Percentiles rank a stretch among this genome's conserved stretches.
Evolutionary conservation across 2,113 vertebrate genomes (phyloP).

Genomic region (Tichodroma muraria): DNA sequence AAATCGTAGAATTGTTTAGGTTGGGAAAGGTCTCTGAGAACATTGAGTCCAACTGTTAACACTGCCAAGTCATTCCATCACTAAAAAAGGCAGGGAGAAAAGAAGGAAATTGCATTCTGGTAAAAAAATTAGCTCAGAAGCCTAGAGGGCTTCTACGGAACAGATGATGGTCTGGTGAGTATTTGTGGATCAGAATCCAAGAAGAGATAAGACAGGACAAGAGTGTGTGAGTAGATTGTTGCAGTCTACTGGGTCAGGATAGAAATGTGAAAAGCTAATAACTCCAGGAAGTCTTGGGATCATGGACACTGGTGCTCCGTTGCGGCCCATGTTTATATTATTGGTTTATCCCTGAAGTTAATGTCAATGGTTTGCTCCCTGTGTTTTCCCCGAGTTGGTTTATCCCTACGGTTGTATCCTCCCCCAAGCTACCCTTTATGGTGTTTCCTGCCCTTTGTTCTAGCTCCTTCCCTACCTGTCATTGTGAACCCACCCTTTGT

Average conservation of each 20-base stretch:
- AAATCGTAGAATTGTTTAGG: neutral
- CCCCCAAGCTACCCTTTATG: too few relatives aligned
- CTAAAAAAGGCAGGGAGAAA: neutral
- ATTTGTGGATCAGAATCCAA: neutral
- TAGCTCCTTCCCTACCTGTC: too few relatives aligned
- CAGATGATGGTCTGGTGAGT: neutral
- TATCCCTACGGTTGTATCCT: too few relatives aligned
- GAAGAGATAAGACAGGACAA: neutral
- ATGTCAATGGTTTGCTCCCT: too few relatives aligned
- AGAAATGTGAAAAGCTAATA: neutral
- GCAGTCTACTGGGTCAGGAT: neutral
- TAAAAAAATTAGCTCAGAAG: neutral
- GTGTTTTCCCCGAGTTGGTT: too few relatives aligned
- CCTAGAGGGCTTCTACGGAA: neutral
- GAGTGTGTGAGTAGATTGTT: neutral
- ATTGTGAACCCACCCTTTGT: too few relatives aligned
- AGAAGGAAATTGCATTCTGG: neutral
- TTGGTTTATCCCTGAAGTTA: too few relatives aligned
- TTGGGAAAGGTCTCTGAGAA: neutral
- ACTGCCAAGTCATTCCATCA: neutral
- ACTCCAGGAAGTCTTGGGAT: neutral
- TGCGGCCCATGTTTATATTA: too few relatives aligned
- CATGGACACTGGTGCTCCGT: fast-evolving
- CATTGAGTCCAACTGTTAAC: neutral
- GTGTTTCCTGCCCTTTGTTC: too few relatives aligned